phyloP scores from a whole-genome alignment of 2,113 vertebrate genomes.

The Clinocottus analis region DNA sequence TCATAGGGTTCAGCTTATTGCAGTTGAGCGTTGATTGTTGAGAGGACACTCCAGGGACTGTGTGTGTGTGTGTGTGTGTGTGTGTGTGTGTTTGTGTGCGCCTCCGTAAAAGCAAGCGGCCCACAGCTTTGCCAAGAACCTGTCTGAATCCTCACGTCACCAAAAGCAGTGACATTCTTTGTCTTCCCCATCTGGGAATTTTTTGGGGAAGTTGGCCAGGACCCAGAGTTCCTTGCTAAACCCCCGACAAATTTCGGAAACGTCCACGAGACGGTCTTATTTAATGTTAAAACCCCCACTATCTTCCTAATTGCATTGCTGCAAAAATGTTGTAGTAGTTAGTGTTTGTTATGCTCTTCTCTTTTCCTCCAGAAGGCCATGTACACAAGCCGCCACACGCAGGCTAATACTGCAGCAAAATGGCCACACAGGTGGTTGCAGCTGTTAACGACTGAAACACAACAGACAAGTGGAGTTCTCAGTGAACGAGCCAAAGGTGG shows the following conservation, averaged over 20 bases:
- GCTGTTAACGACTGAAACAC: conserved; percentile 61
- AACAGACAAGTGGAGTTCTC: conserved; percentile 58
- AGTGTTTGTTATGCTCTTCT: conserved; percentile 1
- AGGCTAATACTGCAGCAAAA: conserved; percentile 67
- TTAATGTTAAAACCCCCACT: conserved; percentile 41
- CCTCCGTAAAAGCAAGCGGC: conserved; percentile 25
- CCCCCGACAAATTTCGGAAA: conserved; percentile 28
- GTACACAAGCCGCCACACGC: conserved; percentile 7
- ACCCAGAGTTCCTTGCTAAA: conserved; percentile 9
- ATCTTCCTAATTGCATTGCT: conserved; percentile 40
- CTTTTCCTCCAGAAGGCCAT: not conserved
- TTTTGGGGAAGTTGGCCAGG: conserved; percentile 42
- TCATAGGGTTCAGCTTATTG: conserved; percentile 44
- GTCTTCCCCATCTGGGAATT: conserved; percentile 63
- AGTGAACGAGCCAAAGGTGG: conserved; percentile 47
- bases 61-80: not conserved
- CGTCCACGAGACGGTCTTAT: conserved; percentile 28
- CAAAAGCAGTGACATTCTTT: conserved; percentile 47
- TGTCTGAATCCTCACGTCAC: conserved; percentile 48
- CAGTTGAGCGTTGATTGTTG: conserved; percentile 41
- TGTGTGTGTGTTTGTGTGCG: not conserved
- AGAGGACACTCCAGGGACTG: conserved; percentile 54
- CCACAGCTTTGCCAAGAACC: conserved; percentile 60
- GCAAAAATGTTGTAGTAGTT: conserved; percentile 14
- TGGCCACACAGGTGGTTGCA: conserved; percentile 72